Percentiles rank a stretch among this genome's conserved stretches.
These are phyloP conservation scores for Paedocypris micromegethes DNA, from an alignment of 2,797 vertebrate genomes.

Conservation along the genomic window DNA sequence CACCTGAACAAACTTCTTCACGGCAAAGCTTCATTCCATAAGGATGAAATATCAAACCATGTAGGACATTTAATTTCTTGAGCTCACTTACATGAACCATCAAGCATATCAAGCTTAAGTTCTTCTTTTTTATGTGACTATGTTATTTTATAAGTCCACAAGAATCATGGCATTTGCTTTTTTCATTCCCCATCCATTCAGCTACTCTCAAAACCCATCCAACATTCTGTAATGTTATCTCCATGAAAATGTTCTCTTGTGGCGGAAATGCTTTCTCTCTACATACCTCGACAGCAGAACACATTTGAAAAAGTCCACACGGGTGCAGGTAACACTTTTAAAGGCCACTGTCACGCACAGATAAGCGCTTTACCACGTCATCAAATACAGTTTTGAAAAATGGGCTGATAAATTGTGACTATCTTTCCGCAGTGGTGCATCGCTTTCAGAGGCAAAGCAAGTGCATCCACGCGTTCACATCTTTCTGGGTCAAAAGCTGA, in stretches of 20 bases:
- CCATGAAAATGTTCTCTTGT: neutral
- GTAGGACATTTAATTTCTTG: no score
- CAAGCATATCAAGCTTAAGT: no score
- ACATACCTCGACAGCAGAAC: constrained; percentile 22
- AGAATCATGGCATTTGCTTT: no score
- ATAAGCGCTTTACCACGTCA: neutral
- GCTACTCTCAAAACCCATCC: no score
- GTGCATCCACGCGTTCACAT: constrained; percentile 30
- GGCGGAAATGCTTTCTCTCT: constrained; percentile 15
- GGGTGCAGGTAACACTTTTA: constrained; percentile 21
- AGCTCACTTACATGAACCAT: no score
- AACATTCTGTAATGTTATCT: constrained; percentile 10
- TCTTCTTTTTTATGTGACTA: no score
- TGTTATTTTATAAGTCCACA: no score
- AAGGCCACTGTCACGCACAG: neutral
- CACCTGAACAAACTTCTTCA: constrained; percentile 29
- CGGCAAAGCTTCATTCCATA: constrained; percentile 19
- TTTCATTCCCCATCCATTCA: no score
- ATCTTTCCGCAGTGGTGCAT: constrained; percentile 6
- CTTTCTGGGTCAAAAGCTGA: constrained; percentile 69
- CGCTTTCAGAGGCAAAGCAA: neutral
- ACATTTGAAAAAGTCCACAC: constrained; percentile 24
- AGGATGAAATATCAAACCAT: neutral
- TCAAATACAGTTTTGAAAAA: constrained; percentile 2
- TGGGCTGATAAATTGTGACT: neutral